Percentiles rank a stretch among this genome's conserved stretches.
These are phyloP conservation scores for Linnaemya vulpina DNA, from an alignment of 2,888 invertebrate genomes.

Conservation along the genomic window DNA sequence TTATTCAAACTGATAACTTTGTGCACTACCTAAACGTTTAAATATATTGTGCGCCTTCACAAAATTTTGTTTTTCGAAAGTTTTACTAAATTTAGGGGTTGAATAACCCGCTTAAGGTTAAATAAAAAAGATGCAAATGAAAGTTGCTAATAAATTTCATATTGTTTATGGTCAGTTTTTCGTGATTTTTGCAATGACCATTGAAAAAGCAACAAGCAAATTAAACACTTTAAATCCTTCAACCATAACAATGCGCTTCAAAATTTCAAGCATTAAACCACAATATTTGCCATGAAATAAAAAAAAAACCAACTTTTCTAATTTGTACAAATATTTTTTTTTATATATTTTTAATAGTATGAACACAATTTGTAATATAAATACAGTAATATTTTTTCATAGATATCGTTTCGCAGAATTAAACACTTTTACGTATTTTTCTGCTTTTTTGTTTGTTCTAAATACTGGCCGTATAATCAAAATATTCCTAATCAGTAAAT, in stretches of 20 bases:
- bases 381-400: constrained; percentile 41
- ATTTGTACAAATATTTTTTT: constrained; percentile 64
- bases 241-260: constrained; percentile 29
- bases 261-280: background rate
- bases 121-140: background rate
- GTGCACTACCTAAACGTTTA: background rate
- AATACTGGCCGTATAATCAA: constrained; percentile 26
- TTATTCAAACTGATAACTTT: background rate
- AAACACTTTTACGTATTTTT: background rate
- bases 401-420: constrained; percentile 40
- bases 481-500: constrained; percentile 38
- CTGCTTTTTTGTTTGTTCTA: constrained; percentile 5
- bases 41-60: background rate
- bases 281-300: constrained; percentile 1
- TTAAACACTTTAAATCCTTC: constrained; percentile 40
- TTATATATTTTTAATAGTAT: constrained; percentile 54
- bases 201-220: constrained; percentile 6
- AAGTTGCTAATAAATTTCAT: background rate
- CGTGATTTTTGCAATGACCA: background rate
- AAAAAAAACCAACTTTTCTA: constrained; percentile 35
- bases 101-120: background rate
- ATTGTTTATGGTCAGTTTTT: constrained; percentile 47
- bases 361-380: constrained; percentile 65
- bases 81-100: constrained; percentile 2
- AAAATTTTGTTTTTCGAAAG: background rate